Evolutionary conservation across 2,113 vertebrate species (phyloP), one percentile per base, ranked within the genome.

Genomic region (Polypterus senegalus): DNA sequence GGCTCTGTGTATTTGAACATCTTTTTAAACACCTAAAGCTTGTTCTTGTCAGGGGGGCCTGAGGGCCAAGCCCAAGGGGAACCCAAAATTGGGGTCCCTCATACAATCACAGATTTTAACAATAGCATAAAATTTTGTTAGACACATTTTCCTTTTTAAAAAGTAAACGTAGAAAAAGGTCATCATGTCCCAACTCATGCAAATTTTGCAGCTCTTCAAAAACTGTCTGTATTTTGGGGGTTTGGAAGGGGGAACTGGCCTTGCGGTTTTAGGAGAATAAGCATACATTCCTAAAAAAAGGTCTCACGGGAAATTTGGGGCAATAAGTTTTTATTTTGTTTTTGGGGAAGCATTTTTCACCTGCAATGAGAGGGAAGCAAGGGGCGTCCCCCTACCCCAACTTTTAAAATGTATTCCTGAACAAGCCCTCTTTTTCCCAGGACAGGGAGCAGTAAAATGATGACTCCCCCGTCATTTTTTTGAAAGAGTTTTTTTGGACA

Each of bases 381-480:
- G 57, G 62, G 11, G 66, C 52, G 52, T 48, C 43, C 46, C n/a
- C 60, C 62, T 68, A 56, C 11, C 62, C 66, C 1, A 68, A 57
- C 9, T 66, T 58, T 59, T 59, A 67, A 52, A 61, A 60, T 6
- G 9, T 53, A 54, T 70, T 61, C 3, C 6, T 5, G 53, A 70
- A 54, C 65, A 72, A 62, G 65, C 61, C 66, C 58, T 70, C 53
- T 73, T 72, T 61, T 78, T 78, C 27, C 70, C 65, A 46, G 55
- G 73, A 70, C 66, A 71, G 53, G 71, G 68, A 68, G 72, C 64
- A 69, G 70, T 74, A n/a, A 71, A 72, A 72, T 63, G 63, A 72
- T 27, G 71, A 71, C 43, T 71, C 70, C 2, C 70, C 49, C 60
- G 60, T 69, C 43, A 69, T 2, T 55, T n/a, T 67, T 51, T 43